These are phyloP conservation scores for Lates calcarifer DNA, from an alignment of 2,113 vertebrate genomes.

Conservation along the genomic window DNA sequence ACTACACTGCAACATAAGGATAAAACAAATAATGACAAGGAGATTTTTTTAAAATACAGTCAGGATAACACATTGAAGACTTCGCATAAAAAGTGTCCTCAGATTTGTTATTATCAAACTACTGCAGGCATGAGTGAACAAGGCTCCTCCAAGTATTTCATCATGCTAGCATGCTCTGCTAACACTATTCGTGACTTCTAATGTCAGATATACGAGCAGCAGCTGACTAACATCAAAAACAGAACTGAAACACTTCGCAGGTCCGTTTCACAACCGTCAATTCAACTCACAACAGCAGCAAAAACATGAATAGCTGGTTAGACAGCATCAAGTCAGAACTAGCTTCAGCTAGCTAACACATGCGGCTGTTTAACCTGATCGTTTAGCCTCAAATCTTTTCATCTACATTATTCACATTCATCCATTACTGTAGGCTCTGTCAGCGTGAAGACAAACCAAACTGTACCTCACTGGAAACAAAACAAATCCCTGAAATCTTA, in stretches of 20 bases:
- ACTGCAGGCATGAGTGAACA: background rate
- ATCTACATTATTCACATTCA: background rate
- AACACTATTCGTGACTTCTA: background rate
- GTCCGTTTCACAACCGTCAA: background rate
- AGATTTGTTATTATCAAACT: background rate
- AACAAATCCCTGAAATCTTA: background rate
- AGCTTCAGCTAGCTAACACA: conserved; percentile 67
- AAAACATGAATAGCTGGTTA: background rate
- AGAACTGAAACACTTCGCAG: background rate
- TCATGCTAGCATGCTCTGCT: conserved; percentile 37
- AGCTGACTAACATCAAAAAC: background rate
- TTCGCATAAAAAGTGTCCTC: background rate
- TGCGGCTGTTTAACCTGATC: conserved; percentile 29
- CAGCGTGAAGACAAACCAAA: background rate
- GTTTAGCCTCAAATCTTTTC: background rate
- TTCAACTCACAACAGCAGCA: conserved; percentile 7
- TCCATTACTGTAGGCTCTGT: too few relatives aligned
- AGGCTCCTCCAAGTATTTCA: conserved; percentile 39
- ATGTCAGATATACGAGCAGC: background rate
- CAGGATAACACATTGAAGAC: background rate
- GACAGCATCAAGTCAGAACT: background rate
- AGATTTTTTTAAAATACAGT: too few relatives aligned
- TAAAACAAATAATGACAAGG: background rate
- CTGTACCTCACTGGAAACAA: too few relatives aligned
- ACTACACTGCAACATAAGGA: background rate